phyloP scores from a whole-genome alignment of 1,140 invertebrate species.

The Pseudomyrmex gracilis region DNA sequence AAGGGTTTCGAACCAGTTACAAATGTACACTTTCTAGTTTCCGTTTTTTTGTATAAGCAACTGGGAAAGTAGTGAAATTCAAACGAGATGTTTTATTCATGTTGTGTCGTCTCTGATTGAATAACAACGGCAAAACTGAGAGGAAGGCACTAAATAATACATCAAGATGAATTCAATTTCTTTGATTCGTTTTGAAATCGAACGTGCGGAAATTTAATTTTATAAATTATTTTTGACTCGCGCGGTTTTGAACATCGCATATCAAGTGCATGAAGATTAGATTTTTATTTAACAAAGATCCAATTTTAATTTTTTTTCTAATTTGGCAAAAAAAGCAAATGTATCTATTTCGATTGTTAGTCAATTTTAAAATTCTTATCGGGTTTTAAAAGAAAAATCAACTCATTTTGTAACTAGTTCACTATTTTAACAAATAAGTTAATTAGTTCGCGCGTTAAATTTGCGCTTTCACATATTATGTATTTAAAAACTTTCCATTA shows the following conservation, averaged over 20 bases:
- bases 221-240: slow-evolving; percentile 1
- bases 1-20: slow-evolving; percentile 41
- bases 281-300: neutral
- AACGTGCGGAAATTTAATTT: slow-evolving; percentile 9
- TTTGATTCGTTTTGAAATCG: neutral
- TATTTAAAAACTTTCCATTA: neutral
- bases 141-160: slow-evolving; percentile 48
- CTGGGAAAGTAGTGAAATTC: slow-evolving; percentile 41
- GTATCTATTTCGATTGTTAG: neutral
- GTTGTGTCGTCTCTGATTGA: slow-evolving; percentile 47
- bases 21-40: slow-evolving; percentile 38
- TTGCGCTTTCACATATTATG: neutral
- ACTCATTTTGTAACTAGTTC: neutral
- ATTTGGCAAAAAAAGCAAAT: too few species aligned
- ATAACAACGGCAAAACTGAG: slow-evolving; percentile 21
- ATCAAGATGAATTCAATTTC: slow-evolving; percentile 26
- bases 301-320: too few species aligned
- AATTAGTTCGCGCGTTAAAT: neutral
- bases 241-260: neutral
- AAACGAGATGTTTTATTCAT: slow-evolving; percentile 59
- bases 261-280: neutral
- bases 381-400: neutral
- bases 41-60: slow-evolving; percentile 26
- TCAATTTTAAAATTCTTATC: slow-evolving; percentile 5
- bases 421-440: neutral